Evolutionary conservation across 37 sponge, comb jelly and placozoan species (phyloP).

Genomic region (Chondrilla cf. caribensis): DNA sequence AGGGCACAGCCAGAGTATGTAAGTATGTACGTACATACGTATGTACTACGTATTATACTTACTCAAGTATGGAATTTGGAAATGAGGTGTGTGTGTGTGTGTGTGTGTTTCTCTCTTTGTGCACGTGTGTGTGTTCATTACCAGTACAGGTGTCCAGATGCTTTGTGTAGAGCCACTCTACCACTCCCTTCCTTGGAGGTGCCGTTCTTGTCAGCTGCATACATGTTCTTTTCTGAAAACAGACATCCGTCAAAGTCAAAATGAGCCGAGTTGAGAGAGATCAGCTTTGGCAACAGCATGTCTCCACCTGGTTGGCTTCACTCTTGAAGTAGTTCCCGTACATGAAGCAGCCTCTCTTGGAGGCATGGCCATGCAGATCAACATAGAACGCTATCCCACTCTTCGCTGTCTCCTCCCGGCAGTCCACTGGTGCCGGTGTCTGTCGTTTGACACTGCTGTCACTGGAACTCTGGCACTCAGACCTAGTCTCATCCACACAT

Average conservation of each 20-base stretch:
- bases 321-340: constrained; percentile 86
- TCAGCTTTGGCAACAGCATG: constrained; percentile 86
- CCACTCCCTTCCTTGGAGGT: constrained; percentile 94
- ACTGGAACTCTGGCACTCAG: neutral
- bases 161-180: constrained; percentile 89
- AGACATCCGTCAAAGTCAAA: constrained; percentile 90
- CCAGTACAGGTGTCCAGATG: constrained; percentile 83
- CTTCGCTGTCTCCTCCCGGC: neutral
- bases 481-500: neutral
- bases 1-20: neutral
- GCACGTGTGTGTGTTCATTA: no score
- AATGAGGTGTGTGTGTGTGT: no score
- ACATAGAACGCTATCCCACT: constrained; percentile 88
- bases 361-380: constrained; percentile 95
- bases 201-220: constrained; percentile 73
- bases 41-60: constrained; percentile 44
- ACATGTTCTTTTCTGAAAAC: constrained; percentile 97
- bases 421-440: neutral
- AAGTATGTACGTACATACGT: neutral
- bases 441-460: neutral
- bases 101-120: no score
- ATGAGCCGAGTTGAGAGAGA: constrained; percentile 90
- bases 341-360: constrained; percentile 92
- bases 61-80: constrained; percentile 36
- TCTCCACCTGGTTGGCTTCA: constrained; percentile 65